These are phyloP conservation scores for Scolopax rusticola DNA, from an alignment of 2,797 vertebrate genomes.

Conservation along the genomic window DNA sequence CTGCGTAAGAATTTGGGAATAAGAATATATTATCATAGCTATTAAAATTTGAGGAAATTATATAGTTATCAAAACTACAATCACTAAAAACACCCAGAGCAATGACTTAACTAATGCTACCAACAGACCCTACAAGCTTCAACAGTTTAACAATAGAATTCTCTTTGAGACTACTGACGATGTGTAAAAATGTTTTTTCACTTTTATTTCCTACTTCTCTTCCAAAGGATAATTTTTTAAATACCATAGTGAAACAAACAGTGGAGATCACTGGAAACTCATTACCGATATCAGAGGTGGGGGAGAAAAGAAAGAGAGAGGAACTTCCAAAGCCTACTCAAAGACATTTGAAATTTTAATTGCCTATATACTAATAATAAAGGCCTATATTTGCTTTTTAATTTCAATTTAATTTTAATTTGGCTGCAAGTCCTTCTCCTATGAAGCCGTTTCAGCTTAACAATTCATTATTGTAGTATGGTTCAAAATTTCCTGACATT, in stretches of 20 bases:
- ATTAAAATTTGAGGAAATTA: not conserved
- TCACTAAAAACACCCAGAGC: not conserved
- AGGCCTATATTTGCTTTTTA: not conserved
- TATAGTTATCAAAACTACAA: not conserved
- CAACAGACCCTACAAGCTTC: not conserved
- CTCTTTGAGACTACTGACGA: not conserved
- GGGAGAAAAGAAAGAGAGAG: not conserved
- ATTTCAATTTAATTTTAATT: not conserved
- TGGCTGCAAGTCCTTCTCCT: not conserved
- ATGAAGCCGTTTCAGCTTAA: not conserved
- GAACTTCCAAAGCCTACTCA: not conserved
- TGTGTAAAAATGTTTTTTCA: not conserved
- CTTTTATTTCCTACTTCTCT: not conserved
- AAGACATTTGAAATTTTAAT: not conserved
- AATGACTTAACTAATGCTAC: fast-evolving
- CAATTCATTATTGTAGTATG: not conserved
- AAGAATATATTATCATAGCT: not conserved
- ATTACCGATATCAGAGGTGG: not conserved
- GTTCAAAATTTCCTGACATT: not conserved
- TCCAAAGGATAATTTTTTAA: not conserved
- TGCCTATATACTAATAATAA: not conserved
- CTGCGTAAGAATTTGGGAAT: not conserved
- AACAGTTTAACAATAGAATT: not conserved
- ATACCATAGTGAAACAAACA: not conserved
- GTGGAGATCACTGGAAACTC: not conserved